phyloP scores from a whole-genome alignment of 1,140 invertebrate genomes.

The Drosophila auraria region DNA sequence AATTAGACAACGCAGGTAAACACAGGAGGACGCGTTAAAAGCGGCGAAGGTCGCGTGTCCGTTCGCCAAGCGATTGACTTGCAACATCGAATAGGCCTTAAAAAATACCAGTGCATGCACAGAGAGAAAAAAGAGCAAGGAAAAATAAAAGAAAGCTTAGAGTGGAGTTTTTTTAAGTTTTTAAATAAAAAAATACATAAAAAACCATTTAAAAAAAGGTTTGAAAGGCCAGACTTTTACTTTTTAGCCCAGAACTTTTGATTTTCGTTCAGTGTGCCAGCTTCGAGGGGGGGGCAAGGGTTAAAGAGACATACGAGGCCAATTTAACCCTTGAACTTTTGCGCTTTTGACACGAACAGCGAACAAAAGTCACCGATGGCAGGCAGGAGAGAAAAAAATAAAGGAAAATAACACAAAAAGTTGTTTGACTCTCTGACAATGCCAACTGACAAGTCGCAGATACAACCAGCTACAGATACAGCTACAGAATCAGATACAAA shows the following conservation, averaged over 20 bases:
- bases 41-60: slow-evolving; percentile 30
- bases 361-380: slow-evolving; percentile 48
- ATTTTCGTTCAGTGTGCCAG: not conserved
- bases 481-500: slow-evolving; percentile 25
- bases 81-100: slow-evolving; percentile 18
- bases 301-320: slow-evolving; percentile 19
- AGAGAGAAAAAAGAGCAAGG: not conserved
- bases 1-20: slow-evolving; percentile 18
- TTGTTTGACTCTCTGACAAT: slow-evolving; percentile 77
- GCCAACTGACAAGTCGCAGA: slow-evolving; percentile 68
- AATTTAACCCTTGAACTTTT: slow-evolving; percentile 79
- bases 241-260: not conserved
- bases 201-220: not conserved
- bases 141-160: rapidly evolving
- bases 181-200: not conserved
- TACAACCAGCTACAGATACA: slow-evolving; percentile 18
- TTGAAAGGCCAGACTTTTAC: not conserved
- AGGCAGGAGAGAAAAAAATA: not conserved
- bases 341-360: slow-evolving; percentile 67
- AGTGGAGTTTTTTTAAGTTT: not conserved
- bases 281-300: not conserved
- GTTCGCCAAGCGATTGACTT: slow-evolving; percentile 26
- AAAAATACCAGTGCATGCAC: not conserved
- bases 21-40: not conserved
- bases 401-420: slow-evolving; percentile 31